Base-by-base conservation (phyloP, 2,888 invertebrate genomes). In the Dioctria rufipes region DNA sequence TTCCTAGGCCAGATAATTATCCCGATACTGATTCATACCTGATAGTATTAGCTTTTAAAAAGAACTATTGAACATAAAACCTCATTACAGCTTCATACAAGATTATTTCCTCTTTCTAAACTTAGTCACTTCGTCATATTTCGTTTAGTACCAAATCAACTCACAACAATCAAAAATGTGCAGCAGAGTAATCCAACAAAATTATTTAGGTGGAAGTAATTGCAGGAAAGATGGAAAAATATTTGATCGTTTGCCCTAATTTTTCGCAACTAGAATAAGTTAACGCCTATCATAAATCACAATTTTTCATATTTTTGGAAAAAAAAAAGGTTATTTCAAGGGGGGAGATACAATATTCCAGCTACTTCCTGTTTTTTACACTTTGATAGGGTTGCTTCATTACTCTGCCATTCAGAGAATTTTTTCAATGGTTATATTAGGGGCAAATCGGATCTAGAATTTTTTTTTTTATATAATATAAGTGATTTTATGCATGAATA, bases 231-330 rank as follows among this genome's bases (percentile, higher is more conserved):
- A 49, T 11, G 25, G 46, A 40, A 77, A 61, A 77, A 77, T 77
- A 77, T 77, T 77, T 61, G 46, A 77, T 25, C 46, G 39, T 63
- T 77, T 63, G 77, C 77, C 77, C 77, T 77, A 46, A 63, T 63
- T 77, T 54, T 77, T 63, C 37, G 5, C 39, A 49, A 13, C 25
- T 37, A 13, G 13, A 9, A 46, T 8, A 63, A 49, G 37, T 46
- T 25, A 46, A 39, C 63, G 77, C 63, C 39, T n/a, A 11, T 77
- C 77, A 77, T 77, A 77, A 77, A 77, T 77, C 77, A 77, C 63
- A 63, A 63, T 63, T 77, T 77, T 63, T 49, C 63, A n/a, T 37
- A 77, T 46, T 77, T 77, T 75, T 63, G 77, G 77, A 63, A 77
- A 77, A 60, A 77, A 77, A 60, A 11, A 60, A 9, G 63, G n/a